Conservation (phyloP, 1,140 invertebrate species). For the Pomacea maculata region DNA sequence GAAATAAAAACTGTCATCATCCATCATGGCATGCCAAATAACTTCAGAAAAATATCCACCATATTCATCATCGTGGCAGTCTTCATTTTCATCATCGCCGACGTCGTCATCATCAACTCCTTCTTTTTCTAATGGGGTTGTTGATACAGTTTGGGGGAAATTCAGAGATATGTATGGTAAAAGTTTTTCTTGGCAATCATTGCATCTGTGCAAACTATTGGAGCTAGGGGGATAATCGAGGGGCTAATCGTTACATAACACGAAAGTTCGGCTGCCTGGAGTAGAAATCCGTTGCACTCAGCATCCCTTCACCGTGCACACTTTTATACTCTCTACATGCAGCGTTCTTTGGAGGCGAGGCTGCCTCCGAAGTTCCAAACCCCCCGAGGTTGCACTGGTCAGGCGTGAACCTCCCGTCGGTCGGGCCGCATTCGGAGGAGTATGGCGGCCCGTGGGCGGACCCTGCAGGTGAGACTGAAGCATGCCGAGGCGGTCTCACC, state of each 20-base stretch:
- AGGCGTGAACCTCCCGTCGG: slow-evolving; percentile 1
- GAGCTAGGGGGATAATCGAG: neutral
- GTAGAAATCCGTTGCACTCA: neutral
- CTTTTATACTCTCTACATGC: neutral
- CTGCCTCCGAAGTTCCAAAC: neutral
- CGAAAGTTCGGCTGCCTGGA: neutral
- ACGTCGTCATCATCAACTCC: neutral
- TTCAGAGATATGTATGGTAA: neutral
- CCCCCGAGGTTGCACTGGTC: neutral
- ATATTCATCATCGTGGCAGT: neutral
- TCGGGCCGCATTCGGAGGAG: neutral
- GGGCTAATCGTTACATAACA: neutral
- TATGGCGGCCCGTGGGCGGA: neutral
- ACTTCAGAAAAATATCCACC: slow-evolving; percentile 6
- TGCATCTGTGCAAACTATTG: too few relatives aligned
- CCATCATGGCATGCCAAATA: neutral
- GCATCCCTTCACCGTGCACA: neutral
- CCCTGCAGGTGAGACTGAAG: slow-evolving; percentile 1
- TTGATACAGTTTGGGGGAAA: neutral
- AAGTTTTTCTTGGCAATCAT: neutral
- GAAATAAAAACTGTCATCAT: too few relatives aligned
- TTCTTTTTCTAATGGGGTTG: neutral
- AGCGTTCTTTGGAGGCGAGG: neutral
- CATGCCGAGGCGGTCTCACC: neutral
- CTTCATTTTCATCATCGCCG: neutral